A percentile compares a stretch with the other conserved stretches of the same genome.
Evolutionary conservation across 2,113 vertebrate species (phyloP).

Genomic region (Toxostoma redivivum): DNA sequence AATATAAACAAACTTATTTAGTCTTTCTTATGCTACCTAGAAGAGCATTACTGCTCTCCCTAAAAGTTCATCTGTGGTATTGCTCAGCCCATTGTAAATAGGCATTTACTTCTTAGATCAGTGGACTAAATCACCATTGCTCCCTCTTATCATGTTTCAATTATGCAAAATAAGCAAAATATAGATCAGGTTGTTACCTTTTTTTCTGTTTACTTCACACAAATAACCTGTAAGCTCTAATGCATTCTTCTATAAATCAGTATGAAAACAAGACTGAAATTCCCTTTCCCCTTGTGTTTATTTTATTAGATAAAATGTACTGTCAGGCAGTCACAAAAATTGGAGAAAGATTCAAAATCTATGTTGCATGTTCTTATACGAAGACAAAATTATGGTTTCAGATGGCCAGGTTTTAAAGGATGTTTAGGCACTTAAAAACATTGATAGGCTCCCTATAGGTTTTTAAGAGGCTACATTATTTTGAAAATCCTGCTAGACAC

Average conservation of each 20-base stretch:
- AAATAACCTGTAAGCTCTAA: not conserved
- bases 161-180: not conserved
- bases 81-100: not conserved
- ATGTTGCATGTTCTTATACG: not conserved
- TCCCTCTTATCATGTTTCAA: not conserved
- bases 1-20: not conserved
- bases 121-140: not conserved
- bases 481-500: conserved; percentile 9
- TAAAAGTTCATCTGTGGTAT: not conserved
- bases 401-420: not conserved
- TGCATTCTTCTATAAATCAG: not conserved
- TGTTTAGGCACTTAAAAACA: conserved; percentile 7
- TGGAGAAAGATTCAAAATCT: not conserved
- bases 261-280: not conserved
- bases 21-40: not conserved
- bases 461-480: conserved; percentile 32
- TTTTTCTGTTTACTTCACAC: not conserved
- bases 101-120: not conserved
- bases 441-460: not conserved
- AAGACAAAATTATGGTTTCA: not conserved
- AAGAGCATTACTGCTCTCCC: not conserved
- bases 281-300: not conserved
- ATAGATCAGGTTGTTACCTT: not conserved
- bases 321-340: not conserved
- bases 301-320: not conserved